Conservation (phyloP, 2,113 vertebrate genomes). For the Archocentrus centrarchus region DNA sequence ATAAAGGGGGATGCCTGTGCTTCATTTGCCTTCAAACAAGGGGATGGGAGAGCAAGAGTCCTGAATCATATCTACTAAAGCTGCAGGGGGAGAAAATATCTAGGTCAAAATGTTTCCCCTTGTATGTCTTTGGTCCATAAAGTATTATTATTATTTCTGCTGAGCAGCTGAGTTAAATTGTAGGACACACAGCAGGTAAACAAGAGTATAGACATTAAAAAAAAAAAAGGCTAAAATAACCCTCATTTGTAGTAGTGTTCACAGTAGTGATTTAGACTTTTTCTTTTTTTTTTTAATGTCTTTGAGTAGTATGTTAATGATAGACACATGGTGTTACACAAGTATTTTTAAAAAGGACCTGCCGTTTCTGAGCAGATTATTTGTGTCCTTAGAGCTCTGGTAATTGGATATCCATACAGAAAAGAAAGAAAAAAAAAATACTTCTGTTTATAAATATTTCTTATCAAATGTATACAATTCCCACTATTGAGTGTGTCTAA, state of each 20-base stretch:
- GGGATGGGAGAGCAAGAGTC: conserved; percentile 41
- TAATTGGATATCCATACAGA: not conserved
- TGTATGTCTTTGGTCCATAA: conserved; percentile 49
- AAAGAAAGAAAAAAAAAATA: not conserved
- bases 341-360: not conserved
- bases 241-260: too few species aligned
- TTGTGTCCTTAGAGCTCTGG: not conserved
- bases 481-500: not conserved
- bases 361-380: not conserved
- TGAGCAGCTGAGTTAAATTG: conserved; percentile 7
- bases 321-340: not conserved
- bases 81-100: conserved; percentile 66
- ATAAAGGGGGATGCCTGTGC: conserved; percentile 39
- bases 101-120: conserved; percentile 68
- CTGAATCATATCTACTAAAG: conserved; percentile 69
- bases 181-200: not conserved
- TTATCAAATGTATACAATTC: not conserved
- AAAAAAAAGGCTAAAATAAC: not conserved
- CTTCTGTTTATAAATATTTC: not conserved
- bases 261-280: too few species aligned
- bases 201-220: not conserved
- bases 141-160: conserved; percentile 21
- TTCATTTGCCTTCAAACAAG: conserved; percentile 61
- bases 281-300: not conserved
- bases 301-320: not conserved